Base-by-base conservation (phyloP, 2,888 invertebrate species). In the Crematogaster levior region DNA sequence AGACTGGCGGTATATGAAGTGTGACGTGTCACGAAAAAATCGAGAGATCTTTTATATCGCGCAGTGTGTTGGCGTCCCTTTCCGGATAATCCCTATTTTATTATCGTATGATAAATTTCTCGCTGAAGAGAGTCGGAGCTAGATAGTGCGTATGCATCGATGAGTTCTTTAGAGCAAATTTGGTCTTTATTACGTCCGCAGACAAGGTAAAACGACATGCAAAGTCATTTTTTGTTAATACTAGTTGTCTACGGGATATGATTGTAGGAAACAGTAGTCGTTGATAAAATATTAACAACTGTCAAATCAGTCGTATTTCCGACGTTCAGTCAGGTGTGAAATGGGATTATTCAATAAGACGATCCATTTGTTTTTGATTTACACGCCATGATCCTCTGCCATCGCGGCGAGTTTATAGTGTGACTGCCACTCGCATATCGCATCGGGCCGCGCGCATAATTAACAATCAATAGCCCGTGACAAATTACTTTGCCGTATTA, bases 401-500 rank as follows among this genome's bases (percentile, higher is more conserved):
- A 48, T 79, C 79, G 68, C 58, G 24, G 12, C 43, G 12, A 21
- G 21, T 56, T 43, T 56, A 53, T 56, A 43, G 68, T 34, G 46
- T 34, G 43, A 46, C 58, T 48, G 58, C 51, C 60, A 73, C 37
- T 40, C 72, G n/a, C 40, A 18, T 56, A 56, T 58, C 48, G 24
- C 60, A n/a, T 21, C 58, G 34, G 30, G n/a, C 61, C 12, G n/a
- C 40, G 46, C 56, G 30, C 65, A 70, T 85, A 82, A 88, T 83
- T 68, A 84, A 86, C 80, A 48, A 63, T 21, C 30, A 51, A 74
- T 68, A 61, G 24, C 40, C 73, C 37, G 30, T 60, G 58, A 72
- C 77, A 72, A 77, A 83, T 58, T 58, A 37, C 48, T 61, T 18
- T 27, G 43, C 34, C 74, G 81, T 81, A 77, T 81, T 82, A 84